Base-by-base conservation (phyloP, 2,888 invertebrate species). In the Tenthredo mesomela region DNA sequence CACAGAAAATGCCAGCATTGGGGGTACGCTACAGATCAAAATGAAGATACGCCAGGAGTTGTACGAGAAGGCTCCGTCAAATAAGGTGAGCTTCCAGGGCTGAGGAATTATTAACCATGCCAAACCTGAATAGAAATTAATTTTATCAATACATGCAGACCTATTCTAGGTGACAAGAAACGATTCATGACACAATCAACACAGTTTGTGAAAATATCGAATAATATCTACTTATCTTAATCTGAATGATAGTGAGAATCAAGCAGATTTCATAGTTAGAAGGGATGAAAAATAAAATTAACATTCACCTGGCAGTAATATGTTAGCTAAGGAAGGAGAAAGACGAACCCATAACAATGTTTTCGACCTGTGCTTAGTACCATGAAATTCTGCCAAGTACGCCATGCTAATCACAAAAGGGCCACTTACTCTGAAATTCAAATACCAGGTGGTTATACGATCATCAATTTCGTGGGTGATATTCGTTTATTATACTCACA, bases 321-420 rank as follows among this genome's bases (percentile, higher is more conserved):
- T 93, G 88, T 94, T 95, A 77, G 95, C 96, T 37, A 95, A 91
- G 54, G 96, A 95, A 89, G 95, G 95, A 91, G 96, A 96, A n/a
- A 96, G 93, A 82, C 96, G 96, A 18, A 96, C 93, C 5, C 95
- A 92, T 88, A 97, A 94, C 84, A 97, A 95, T 25, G 96, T 94
- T 25, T 95, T 94, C 0, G 96, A 95, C 25, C 97, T 94, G 86
- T 96, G 94, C 87, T 95, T 95, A 0, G 95, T 94, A 18, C 95
- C 94, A 90, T 97, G 96, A 84, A 97, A 94, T 92, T 97, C 97
- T 0, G 96, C 95, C 71, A 96, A 90, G 90, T 96, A 97, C 0
- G 97, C 95, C 90, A 96, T 95, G 33, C 96, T 92, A 0, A 96
- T 96, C 0, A 97, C 96, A 90, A 96, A 96, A 0, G 97, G 97